Conservation (phyloP, 2,113 vertebrate species). For the Brachyhypopomus occidentalis region DNA sequence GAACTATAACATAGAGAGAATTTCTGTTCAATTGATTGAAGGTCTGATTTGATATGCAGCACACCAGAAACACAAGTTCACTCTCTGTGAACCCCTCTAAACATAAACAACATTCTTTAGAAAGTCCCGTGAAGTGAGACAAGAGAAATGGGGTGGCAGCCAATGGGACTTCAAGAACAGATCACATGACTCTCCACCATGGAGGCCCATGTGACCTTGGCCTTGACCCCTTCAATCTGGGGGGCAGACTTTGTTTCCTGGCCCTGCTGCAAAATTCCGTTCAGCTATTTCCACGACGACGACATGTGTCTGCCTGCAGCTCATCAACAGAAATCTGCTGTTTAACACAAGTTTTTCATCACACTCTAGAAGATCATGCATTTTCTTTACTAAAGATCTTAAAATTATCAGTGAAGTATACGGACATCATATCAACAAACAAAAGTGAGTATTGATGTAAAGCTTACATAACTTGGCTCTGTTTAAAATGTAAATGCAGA, state of each 20-base stretch:
- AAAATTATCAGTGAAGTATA: not conserved
- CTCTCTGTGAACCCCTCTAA: not conserved
- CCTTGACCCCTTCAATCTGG: conserved; percentile 48
- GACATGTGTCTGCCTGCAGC: conserved; percentile 43
- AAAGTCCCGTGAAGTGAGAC: conserved; percentile 36
- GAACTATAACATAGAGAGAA: conserved; percentile 10
- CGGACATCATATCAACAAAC: not conserved
- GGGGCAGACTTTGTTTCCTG: conserved; percentile 50
- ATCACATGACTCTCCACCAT: conserved; percentile 44
- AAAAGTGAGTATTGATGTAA: not conserved
- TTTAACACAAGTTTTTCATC: not conserved
- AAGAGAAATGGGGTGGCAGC: conserved; percentile 12
- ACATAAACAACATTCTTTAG: conserved; percentile 43
- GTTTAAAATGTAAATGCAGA: not conserved
- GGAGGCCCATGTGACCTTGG: conserved; percentile 51
- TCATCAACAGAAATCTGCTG: conserved; percentile 41
- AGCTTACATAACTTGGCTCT: not conserved
- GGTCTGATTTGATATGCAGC: conserved; percentile 24
- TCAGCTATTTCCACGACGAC: conserved; percentile 22
- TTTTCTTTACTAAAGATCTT: not conserved
- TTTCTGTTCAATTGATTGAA: conserved; percentile 35
- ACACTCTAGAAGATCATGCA: too few species aligned
- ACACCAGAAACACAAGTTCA: not conserved
- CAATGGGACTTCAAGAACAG: conserved; percentile 35
- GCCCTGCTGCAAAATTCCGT: conserved; percentile 41